Evolutionary conservation across 2,888 invertebrate species (phyloP).

Genomic region (Drosophila tripunctata): DNA sequence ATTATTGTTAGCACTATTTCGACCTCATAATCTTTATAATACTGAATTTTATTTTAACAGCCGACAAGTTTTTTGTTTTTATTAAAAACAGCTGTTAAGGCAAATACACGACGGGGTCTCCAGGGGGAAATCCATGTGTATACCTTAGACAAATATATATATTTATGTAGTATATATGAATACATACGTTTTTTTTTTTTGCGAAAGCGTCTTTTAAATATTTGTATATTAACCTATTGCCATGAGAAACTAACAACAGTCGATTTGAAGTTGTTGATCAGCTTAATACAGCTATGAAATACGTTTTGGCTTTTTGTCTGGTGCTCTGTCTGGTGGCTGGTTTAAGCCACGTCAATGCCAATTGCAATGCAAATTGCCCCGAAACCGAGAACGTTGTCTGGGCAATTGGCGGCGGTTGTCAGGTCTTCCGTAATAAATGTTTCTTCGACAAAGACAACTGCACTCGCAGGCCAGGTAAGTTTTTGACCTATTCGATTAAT

Average conservation of each 20-base stretch:
- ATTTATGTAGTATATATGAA: too few relatives aligned
- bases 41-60: neutral
- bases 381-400: conserved; percentile 62
- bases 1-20: too few relatives aligned
- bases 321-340: conserved; percentile 35
- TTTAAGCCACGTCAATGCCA: conserved; percentile 35
- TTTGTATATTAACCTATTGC: conserved; percentile 29
- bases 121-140: neutral
- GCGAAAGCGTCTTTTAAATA: conserved; percentile 3
- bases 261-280: neutral
- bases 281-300: conserved; percentile 39
- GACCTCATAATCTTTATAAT: conserved; percentile 3
- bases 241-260: neutral
- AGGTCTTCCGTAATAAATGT: conserved; percentile 61
- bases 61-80: neutral
- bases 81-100: neutral
- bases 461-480: conserved; percentile 43
- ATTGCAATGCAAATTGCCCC: conserved; percentile 48
- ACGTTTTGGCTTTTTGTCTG: conserved; percentile 20
- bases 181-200: too few relatives aligned
- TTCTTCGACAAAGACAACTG: conserved; percentile 59
- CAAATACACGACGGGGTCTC: neutral
- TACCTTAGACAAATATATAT: neutral
- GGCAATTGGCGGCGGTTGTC: conserved; percentile 52
- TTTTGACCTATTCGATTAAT: too few relatives aligned